Evolutionary conservation across 92 coral and sea anemone genomes (phyloP), one percentile per base, ranked within the genome.

Genomic region (Blastomussa wellsi): DNA sequence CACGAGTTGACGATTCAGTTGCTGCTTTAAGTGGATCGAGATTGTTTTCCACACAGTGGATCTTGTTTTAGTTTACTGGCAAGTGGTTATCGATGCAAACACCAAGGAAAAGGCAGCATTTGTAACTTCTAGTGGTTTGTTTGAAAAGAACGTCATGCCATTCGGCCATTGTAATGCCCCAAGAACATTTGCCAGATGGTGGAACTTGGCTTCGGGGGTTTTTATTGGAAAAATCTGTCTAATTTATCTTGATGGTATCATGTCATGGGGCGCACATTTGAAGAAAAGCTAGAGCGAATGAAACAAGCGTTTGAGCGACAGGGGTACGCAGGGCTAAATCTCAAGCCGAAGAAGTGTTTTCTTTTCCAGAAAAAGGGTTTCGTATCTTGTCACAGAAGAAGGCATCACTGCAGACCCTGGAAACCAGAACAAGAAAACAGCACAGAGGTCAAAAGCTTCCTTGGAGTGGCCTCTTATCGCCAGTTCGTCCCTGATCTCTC

Each of bases 391-490:
- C 79, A 68, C 88, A 29, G 88, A 88, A 47, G 74, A 70, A 53
- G 89, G 89, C 26, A 76, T 88, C 65, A 57, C 52, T 41, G 84
- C 80, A 33, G 90, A 86, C 74, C 86, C 90, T 33, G 73, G 90
- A n/a, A n/a, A n/a, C 90, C 74, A 5, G 29, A 73, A 19, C 87
- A 65, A 81, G 72, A n/a, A 33, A 87, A 42, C 75, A 84, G 39
- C 53, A 68, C 74, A 49, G 86, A 81, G 72, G 73, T 87, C 39
- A 79, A 80, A 75, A 80, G 87, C 20, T 86, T 86, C 67, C 78
- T 83, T 31, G 88, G 91, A 73, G 73, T 82, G 49, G 91, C 88
- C 79, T 83, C 91, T 53, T 88, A 87, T 74, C 39, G 87, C 86
- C 78, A 88, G 48, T 90, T 90, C 70, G 41, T 79, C 55, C 78